Percentiles rank a stretch among this genome's conserved stretches.
These are phyloP conservation scores for Alentia gelatinosa DNA, from an alignment of 2,888 invertebrate species.

Conservation along the genomic window DNA sequence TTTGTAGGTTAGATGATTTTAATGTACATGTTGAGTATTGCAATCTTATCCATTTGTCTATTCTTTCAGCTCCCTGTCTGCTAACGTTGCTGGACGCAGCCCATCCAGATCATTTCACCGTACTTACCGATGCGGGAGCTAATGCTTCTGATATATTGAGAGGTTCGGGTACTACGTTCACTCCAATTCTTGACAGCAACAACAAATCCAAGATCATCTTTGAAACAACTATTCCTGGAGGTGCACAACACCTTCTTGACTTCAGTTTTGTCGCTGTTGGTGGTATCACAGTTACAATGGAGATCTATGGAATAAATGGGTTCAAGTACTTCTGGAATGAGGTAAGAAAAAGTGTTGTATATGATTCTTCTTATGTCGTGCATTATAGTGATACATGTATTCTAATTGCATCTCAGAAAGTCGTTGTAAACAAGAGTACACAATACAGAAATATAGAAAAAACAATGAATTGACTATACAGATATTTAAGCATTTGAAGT, in stretches of 20 bases:
- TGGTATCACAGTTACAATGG: background rate
- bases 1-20: no score
- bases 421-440: no score
- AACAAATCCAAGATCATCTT: slow-evolving; percentile 6
- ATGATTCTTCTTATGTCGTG: background rate
- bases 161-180: background rate
- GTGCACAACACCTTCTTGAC: background rate
- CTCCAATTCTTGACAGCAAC: background rate
- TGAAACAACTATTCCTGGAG: background rate
- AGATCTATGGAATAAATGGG: background rate
- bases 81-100: background rate
- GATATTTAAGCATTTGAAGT: no score
- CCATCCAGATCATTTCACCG: background rate
- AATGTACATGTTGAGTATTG: background rate
- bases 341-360: background rate
- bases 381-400: background rate
- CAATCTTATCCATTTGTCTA: no score
- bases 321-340: slow-evolving; percentile 51
- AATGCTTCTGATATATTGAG: background rate
- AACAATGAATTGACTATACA: no score
- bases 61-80: slow-evolving; percentile 4
- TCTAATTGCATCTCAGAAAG: no score
- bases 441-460: no score
- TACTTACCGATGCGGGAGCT: background rate
- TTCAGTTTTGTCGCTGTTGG: background rate